Percentiles rank a stretch among this genome's conserved stretches.
Evolutionary conservation across 2,797 vertebrate species (phyloP).

Genomic region (Premnoplex brunnescens): DNA sequence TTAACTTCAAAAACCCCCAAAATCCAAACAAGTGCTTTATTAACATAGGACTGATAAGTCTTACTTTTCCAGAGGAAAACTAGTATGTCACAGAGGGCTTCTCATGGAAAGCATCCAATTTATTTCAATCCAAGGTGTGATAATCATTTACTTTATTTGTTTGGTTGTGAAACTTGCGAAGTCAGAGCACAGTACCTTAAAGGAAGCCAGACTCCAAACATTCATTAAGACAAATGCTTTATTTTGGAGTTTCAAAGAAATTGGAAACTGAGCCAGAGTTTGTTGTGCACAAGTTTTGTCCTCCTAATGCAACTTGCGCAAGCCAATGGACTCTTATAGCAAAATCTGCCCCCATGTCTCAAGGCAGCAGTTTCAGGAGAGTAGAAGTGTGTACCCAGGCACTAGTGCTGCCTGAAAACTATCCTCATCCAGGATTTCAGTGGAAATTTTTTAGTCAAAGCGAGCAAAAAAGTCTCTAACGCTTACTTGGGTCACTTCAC

Average conservation of each 20-base stretch:
- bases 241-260: not conserved
- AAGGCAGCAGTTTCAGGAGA: not conserved
- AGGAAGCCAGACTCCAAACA: not conserved
- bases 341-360: not conserved
- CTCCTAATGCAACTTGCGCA: not conserved
- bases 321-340: not conserved
- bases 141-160: not conserved
- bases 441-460: not conserved
- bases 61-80: not conserved
- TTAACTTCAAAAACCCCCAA: not conserved
- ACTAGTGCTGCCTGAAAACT: not conserved
- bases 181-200: not conserved
- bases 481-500: not conserved
- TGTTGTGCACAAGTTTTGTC: not conserved
- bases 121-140: not conserved
- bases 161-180: not conserved
- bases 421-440: not conserved
- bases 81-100: not conserved
- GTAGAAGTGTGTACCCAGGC: not conserved
- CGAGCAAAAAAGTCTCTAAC: not conserved
- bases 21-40: not conserved
- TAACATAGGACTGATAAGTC: not conserved
- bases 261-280: not conserved
- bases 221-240: not conserved
- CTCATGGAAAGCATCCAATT: not conserved